phyloP scores from a whole-genome alignment of 2,888 invertebrate species.

The Asteroscopus sphinx region DNA sequence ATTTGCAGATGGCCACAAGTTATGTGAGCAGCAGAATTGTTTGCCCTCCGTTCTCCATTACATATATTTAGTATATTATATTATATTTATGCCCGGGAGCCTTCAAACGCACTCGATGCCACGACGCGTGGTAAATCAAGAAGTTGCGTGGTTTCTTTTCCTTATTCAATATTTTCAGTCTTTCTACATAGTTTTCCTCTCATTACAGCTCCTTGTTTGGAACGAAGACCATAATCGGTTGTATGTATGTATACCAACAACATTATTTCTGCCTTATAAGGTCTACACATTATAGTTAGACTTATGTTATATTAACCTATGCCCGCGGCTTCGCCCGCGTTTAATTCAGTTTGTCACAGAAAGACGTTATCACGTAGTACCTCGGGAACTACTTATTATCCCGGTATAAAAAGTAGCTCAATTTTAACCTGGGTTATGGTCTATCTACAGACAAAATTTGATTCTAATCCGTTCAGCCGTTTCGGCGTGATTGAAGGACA shows the following conservation, averaged over 20 bases:
- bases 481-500: no score
- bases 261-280: not conserved
- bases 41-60: conserved; percentile 21
- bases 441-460: no score
- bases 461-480: no score
- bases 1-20: conserved; percentile 29
- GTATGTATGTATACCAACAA: no score
- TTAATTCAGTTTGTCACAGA: no score
- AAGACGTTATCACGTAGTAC: no score
- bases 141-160: conserved; percentile 43
- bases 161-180: conserved; percentile 31
- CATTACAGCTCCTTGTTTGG: conserved; percentile 14
- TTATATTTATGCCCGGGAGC: conserved; percentile 33
- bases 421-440: no score
- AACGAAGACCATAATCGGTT: conserved; percentile 1
- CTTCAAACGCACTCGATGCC: conserved; percentile 29
- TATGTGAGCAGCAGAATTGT: conserved; percentile 21
- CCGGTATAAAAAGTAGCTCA: no score
- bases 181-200: conserved; percentile 17
- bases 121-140: conserved; percentile 42
- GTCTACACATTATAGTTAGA: no score
- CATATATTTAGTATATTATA: conserved; percentile 16
- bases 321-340: no score
- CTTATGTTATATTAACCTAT: no score
- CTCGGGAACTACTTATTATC: no score